Conservation (phyloP, 2,113 vertebrate genomes). For the Gavialis gangeticus region DNA sequence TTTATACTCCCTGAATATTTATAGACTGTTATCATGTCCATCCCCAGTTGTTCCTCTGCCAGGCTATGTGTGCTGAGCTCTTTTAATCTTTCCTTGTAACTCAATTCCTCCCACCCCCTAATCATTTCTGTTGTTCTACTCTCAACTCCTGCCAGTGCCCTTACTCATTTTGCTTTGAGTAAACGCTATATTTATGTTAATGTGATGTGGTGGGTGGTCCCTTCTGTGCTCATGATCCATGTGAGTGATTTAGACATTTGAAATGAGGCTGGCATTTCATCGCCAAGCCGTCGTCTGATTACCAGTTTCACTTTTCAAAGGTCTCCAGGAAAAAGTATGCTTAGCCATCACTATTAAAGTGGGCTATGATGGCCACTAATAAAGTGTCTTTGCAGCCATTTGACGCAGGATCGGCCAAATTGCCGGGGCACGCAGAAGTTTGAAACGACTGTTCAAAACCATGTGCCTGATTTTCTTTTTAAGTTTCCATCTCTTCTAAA, state of each 20-base stretch:
- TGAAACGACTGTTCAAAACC: background rate
- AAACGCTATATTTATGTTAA: constrained; percentile 47
- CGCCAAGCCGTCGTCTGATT: constrained; percentile 67
- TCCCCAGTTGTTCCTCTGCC: constrained; percentile 14
- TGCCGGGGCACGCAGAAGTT: background rate
- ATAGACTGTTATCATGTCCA: constrained; percentile 60
- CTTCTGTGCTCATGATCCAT: constrained; percentile 3
- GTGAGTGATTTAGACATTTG: constrained; percentile 54
- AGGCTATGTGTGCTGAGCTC: constrained; percentile 12
- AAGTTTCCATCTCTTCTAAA: constrained; percentile 5
- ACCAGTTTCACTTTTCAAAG: constrained; percentile 53
- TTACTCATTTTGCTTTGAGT: constrained; percentile 25
- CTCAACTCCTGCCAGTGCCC: background rate
- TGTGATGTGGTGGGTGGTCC: constrained; percentile 66
- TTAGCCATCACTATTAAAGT: constrained; percentile 53
- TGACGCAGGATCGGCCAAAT: background rate
- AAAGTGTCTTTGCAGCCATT: constrained; percentile 1
- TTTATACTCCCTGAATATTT: constrained; percentile 68
- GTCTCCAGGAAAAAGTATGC: constrained; percentile 32
- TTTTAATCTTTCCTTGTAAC: constrained; percentile 47
- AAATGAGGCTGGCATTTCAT: constrained; percentile 56
- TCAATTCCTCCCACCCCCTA: constrained; percentile 42
- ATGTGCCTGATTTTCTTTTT: background rate
- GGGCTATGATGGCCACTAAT: constrained; percentile 33
- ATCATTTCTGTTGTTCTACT: constrained; percentile 38